These are phyloP conservation scores for Ommatoiulus sabulosus DNA, from an alignment of 2,888 invertebrate species.

Conservation along the genomic window DNA sequence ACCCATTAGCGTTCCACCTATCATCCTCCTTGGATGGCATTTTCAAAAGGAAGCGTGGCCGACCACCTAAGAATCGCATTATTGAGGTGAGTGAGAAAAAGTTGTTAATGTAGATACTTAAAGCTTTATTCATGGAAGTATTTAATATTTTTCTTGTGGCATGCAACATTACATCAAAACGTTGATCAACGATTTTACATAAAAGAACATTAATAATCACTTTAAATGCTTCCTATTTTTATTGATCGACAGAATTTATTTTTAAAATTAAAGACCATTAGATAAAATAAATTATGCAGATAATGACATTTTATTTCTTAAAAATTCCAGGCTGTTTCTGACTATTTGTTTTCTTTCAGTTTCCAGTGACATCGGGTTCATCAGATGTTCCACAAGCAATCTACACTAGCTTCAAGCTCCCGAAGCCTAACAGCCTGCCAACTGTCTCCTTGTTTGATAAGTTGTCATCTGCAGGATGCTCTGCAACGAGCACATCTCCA, in stretches of 20 bases:
- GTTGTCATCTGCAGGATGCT: conserved; percentile 42
- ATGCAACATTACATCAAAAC: not conserved
- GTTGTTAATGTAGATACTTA: not conserved
- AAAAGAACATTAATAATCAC: no score
- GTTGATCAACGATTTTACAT: no score
- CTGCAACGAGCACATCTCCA: not conserved
- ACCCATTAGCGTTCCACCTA: conserved; percentile 67
- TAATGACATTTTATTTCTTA: no score
- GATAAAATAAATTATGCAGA: no score
- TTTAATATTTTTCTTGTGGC: no score
- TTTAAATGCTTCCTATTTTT: no score
- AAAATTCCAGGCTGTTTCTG: not conserved
- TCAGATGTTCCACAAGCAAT: conserved; percentile 85
- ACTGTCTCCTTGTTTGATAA: conserved; percentile 50
- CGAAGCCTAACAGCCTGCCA: conserved; percentile 72
- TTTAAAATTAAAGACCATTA: no score
- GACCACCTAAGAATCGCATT: conserved; percentile 96
- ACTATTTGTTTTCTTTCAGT: conserved; percentile 51
- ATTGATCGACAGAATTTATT: no score
- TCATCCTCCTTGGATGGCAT: conserved; percentile 88
- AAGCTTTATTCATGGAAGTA: no score
- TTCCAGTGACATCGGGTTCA: conserved; percentile 59
- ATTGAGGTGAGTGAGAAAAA: conserved; percentile 74
- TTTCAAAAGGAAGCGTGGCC: conserved; percentile 90
- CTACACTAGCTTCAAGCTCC: conserved; percentile 92